Percentiles rank a stretch among this genome's conserved stretches.
phyloP scores from a whole-genome alignment of 2,113 vertebrate genomes.

The Notechis scutatus region DNA sequence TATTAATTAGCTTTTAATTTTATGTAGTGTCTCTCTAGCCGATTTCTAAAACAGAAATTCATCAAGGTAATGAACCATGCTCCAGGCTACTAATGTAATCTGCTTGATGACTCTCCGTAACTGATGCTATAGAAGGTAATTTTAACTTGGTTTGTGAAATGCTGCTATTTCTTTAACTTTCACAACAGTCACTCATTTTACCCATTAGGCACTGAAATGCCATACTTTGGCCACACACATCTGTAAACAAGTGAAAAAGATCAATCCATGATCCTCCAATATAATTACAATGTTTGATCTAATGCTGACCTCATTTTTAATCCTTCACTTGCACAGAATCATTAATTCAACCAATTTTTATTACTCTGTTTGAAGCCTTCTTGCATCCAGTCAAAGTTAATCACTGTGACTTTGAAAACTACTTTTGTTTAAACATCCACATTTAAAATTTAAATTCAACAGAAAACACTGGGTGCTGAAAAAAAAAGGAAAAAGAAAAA shows the following conservation, averaged over 20 bases:
- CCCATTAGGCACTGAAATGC: not conserved
- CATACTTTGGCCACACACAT: not conserved
- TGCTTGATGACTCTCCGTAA: not conserved
- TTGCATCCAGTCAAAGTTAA: not conserved
- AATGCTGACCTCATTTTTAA: not conserved
- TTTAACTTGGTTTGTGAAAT: not conserved
- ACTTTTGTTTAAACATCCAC: not conserved
- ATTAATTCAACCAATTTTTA: not conserved
- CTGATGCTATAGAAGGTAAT: not conserved
- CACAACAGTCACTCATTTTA: not conserved
- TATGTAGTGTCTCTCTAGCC: not conserved
- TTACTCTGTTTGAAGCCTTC: not conserved
- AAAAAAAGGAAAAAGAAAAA: not conserved
- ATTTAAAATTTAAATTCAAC: not conserved
- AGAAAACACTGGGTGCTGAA: not conserved
- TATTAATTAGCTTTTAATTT: not conserved
- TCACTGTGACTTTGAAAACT: conserved; percentile 1
- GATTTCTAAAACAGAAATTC: not conserved
- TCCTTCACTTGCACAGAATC: not conserved
- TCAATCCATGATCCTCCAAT: not conserved
- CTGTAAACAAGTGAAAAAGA: not conserved
- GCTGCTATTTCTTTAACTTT: not conserved
- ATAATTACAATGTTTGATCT: not conserved
- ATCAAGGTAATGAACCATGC: not conserved
- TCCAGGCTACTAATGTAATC: not conserved